phyloP scores from a whole-genome alignment of 2,888 invertebrate species.

The Nemotelus nigrinus region DNA sequence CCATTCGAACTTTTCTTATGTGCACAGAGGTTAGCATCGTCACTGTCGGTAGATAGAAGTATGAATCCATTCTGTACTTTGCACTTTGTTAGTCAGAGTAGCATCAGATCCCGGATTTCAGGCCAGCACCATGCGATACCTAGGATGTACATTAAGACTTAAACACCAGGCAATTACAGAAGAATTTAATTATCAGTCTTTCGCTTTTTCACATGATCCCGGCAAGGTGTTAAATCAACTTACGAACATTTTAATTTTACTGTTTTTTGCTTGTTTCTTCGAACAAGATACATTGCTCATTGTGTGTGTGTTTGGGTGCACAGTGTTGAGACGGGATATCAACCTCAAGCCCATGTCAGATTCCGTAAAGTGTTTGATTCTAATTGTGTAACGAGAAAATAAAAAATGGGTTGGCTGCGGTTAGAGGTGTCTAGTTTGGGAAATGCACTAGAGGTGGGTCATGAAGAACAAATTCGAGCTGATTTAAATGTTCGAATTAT shows the following conservation, averaged over 20 bases:
- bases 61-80: too few relatives aligned
- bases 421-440: neutral
- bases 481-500: slow-evolving; percentile 34
- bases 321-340: too few relatives aligned
- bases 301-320: neutral
- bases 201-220: slow-evolving; percentile 39
- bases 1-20: too few relatives aligned
- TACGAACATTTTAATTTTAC: slow-evolving; percentile 31
- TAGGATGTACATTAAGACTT: slow-evolving; percentile 32
- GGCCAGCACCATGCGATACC: too few relatives aligned
- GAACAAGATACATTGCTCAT: neutral
- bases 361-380: too few relatives aligned
- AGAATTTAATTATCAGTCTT: slow-evolving; percentile 43
- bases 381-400: slow-evolving; percentile 3
- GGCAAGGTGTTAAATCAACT: slow-evolving; percentile 25
- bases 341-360: too few relatives aligned
- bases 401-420: neutral
- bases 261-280: neutral
- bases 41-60: too few relatives aligned
- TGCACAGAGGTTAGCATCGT: too few relatives aligned
- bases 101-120: too few relatives aligned
- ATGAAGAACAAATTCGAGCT: slow-evolving; percentile 19
- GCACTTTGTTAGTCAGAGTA: too few relatives aligned
- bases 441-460: neutral
- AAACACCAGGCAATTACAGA: slow-evolving; percentile 39